Evolutionary conservation across 2,797 vertebrate species (phyloP).

Genomic region (Catostomus latipinnis): DNA sequence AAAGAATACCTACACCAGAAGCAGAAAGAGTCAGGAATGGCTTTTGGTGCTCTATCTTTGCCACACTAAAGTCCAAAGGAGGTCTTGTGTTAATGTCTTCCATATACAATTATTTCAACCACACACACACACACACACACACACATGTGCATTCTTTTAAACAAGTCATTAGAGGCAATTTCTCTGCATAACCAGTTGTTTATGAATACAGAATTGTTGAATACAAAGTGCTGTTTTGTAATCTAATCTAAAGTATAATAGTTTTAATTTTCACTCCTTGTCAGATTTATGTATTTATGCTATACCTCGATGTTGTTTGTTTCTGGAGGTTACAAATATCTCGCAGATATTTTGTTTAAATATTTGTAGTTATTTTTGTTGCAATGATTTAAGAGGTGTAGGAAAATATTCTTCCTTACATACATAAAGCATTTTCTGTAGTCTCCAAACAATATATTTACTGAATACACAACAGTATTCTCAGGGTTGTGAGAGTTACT

Average conservation of each 20-base stretch:
- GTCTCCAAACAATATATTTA: not conserved
- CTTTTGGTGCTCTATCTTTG: not conserved
- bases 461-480: no score
- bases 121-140: not conserved
- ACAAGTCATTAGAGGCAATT: not conserved
- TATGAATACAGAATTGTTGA: not conserved
- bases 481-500: no score
- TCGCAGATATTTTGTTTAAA: not conserved
- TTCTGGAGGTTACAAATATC: not conserved
- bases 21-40: not conserved
- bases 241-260: not conserved
- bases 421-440: not conserved
- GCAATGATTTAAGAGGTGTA: not conserved
- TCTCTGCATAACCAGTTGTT: not conserved
- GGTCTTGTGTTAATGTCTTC: conserved; percentile 14
- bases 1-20: not conserved
- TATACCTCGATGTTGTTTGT: not conserved
- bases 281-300: not conserved
- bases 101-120: not conserved
- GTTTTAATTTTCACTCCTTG: not conserved
- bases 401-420: not conserved
- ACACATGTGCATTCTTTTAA: not conserved
- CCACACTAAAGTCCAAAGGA: not conserved
- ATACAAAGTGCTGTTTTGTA: not conserved
- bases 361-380: not conserved